These are phyloP conservation scores for Creontiades dilutus DNA, from an alignment of 2,888 invertebrate genomes.

Conservation along the genomic window DNA sequence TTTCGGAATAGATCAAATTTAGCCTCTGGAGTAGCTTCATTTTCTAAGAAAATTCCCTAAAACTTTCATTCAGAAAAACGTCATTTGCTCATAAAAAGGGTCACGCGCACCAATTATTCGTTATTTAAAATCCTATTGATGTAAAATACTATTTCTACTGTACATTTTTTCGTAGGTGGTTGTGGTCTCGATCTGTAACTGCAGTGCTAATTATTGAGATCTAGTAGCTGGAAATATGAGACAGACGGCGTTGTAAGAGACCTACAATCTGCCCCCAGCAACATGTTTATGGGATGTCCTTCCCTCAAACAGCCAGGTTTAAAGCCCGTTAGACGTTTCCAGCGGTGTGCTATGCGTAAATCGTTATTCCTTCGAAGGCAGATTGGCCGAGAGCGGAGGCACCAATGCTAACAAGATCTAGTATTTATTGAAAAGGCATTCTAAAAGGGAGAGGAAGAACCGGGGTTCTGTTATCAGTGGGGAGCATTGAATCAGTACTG, in stretches of 20 bases:
- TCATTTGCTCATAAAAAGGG: too few species aligned
- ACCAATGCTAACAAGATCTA: constrained; percentile 66
- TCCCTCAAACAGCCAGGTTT: constrained; percentile 34
- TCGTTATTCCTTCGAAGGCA: constrained; percentile 25
- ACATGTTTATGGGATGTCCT: constrained; percentile 37
- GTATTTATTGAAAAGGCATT: constrained; percentile 62
- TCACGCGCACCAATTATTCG: too few species aligned
- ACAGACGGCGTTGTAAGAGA: constrained; percentile 50
- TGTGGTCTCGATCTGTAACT: neutral
- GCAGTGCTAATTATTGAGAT: constrained; percentile 47
- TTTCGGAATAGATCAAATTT: too few species aligned
- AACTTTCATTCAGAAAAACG: too few species aligned
- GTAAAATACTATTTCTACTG: too few species aligned
- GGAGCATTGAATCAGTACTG: constrained; percentile 64
- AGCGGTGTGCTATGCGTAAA: constrained; percentile 50
- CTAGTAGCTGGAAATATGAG: constrained; percentile 47
- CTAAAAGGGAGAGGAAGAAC: constrained; percentile 59
- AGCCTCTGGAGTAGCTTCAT: too few species aligned
- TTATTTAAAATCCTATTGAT: too few species aligned
- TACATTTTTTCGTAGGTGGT: neutral
- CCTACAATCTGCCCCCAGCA: constrained; percentile 41
- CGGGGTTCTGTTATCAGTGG: constrained; percentile 56
- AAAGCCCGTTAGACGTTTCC: constrained; percentile 59
- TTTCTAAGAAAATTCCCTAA: too few species aligned
- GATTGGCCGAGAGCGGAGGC: constrained; percentile 16